A percentile compares a stretch with the other conserved stretches of the same genome.
Evolutionary conservation across 2,797 vertebrate genomes (phyloP).

Genomic region (Sebastes melanostomus): DNA sequence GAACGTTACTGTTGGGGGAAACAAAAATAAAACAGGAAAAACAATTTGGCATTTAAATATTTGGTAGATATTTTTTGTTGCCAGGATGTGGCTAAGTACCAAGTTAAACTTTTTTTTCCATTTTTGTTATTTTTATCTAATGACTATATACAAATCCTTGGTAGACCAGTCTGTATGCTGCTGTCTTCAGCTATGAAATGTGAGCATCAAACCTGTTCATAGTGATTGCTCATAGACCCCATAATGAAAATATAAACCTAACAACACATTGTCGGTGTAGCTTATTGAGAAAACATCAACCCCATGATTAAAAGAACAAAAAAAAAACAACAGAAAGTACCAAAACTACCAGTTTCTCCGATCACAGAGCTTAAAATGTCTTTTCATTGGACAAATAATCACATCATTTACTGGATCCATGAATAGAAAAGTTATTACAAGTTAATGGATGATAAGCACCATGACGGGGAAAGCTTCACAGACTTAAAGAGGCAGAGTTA

Average conservation of each 20-base stretch:
- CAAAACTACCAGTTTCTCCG: constrained; percentile 40
- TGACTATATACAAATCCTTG: constrained; percentile 76
- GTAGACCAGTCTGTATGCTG: constrained; percentile 43
- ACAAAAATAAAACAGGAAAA: constrained; percentile 11
- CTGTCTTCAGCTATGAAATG: constrained; percentile 20
- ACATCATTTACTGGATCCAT: background rate
- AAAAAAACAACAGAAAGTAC: constrained; percentile 14
- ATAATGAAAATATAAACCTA: background rate
- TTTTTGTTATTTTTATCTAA: constrained; percentile 19
- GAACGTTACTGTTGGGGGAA: constrained; percentile 5
- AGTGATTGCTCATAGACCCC: constrained; percentile 18
- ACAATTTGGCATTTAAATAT: constrained; percentile 85
- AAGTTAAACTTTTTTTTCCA: constrained; percentile 24
- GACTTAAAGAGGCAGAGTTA: background rate
- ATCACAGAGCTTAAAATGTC: constrained; percentile 19
- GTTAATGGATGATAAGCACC: background rate
- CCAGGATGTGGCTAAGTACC: constrained; percentile 72
- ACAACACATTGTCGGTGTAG: constrained; percentile 28
- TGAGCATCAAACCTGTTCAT: background rate
- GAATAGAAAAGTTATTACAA: background rate
- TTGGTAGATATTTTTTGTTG: constrained; percentile 76
- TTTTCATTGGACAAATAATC: background rate
- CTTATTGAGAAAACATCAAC: constrained; percentile 51
- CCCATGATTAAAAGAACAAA: background rate
- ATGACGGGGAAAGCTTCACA: background rate